Evolutionary conservation across 2,888 invertebrate species (phyloP).

Genomic region (Andrena bucephala): DNA sequence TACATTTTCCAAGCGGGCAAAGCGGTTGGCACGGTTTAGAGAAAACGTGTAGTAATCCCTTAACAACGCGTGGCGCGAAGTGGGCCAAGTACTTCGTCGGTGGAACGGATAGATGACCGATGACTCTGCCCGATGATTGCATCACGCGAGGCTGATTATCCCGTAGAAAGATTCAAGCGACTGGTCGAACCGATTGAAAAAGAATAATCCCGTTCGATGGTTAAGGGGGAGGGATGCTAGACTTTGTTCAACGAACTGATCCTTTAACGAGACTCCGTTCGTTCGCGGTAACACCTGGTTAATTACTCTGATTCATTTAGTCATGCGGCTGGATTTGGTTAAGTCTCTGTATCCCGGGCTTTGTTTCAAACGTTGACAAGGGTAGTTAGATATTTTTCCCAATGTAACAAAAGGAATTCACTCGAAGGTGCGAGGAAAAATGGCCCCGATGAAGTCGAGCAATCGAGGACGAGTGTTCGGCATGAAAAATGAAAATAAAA

Average conservation of each 20-base stretch:
- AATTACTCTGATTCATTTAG: constrained; percentile 28
- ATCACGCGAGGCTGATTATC: constrained; percentile 64
- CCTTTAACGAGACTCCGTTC: background rate
- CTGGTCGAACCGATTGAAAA: constrained; percentile 10
- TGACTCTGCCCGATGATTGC: constrained; percentile 76
- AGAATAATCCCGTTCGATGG: constrained; percentile 8
- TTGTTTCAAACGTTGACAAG: background rate
- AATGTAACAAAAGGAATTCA: no score
- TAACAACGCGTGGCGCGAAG: constrained; percentile 74
- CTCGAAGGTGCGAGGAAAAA: background rate
- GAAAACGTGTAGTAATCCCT: constrained; percentile 76
- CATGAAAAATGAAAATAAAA: no score
- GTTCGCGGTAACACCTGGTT: background rate
- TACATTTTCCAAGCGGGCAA: constrained; percentile 53
- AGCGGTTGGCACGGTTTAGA: constrained; percentile 71
- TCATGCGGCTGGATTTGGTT: background rate
- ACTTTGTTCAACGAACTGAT: constrained; percentile 6
- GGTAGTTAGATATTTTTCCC: background rate
- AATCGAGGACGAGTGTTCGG: no score
- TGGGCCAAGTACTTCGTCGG: constrained; percentile 83
- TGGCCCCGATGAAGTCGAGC: no score
- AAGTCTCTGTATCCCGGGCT: background rate
- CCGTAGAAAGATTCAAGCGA: constrained; percentile 37
- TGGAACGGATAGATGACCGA: constrained; percentile 75
- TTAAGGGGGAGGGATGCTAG: background rate